Evolutionary conservation across 2,888 invertebrate genomes (phyloP).

Genomic region (Priapulus caudatus): DNA sequence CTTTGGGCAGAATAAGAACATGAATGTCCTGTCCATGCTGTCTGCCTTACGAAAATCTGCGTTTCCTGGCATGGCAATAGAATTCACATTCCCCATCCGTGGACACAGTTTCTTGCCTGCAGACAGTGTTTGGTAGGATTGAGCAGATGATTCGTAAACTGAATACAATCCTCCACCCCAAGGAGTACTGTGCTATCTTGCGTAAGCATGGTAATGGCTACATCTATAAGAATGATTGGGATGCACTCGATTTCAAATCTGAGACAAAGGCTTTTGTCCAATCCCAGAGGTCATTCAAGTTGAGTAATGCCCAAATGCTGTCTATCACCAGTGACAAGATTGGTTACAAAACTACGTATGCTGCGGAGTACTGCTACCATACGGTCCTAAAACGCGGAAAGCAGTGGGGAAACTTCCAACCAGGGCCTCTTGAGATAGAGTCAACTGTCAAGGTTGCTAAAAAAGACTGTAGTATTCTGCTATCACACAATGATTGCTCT

Average conservation of each 20-base stretch:
- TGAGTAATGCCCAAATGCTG: too few species aligned
- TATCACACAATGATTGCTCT: too few species aligned
- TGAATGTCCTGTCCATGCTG: background rate
- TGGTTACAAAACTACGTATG: too few species aligned
- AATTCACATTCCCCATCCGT: background rate
- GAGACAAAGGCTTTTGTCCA: too few species aligned
- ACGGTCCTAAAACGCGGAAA: too few species aligned
- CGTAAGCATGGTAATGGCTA: background rate
- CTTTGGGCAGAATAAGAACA: constrained; percentile 1
- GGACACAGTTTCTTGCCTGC: constrained; percentile 3
- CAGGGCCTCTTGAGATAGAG: too few species aligned
- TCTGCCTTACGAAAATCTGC: background rate
- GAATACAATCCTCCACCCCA: background rate
- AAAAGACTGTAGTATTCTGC: too few species aligned
- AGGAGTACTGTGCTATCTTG: background rate
- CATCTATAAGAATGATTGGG: background rate
- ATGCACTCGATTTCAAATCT: background rate
- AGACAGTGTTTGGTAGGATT: background rate
- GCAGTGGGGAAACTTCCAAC: too few species aligned
- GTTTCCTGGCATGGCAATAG: background rate
- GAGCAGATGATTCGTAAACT: background rate
- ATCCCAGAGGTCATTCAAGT: too few species aligned
- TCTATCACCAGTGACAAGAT: too few species aligned
- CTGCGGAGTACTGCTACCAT: too few species aligned
- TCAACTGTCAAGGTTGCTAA: too few species aligned